Base-by-base conservation (phyloP, 2,888 invertebrate genomes). In the Nipponacmea schrenckii region DNA sequence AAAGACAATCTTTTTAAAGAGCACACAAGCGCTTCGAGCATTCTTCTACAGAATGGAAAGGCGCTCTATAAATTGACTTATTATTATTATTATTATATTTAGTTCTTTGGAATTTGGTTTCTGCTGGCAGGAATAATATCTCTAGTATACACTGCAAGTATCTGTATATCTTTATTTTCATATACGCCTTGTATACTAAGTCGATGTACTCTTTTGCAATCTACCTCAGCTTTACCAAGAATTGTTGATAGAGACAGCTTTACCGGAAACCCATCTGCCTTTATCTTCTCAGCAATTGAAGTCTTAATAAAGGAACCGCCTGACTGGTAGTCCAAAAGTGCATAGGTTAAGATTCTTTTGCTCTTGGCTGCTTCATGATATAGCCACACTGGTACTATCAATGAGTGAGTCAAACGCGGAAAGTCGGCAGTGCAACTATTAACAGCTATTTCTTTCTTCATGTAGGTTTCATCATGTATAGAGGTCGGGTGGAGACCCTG, bases 221-320 rank as follows among this genome's bases (percentile, higher is more conserved):
- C 15, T 4, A 39, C 27, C 24, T 62, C 31, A 20, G 56, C 45
- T 44, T 27, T 31, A 15, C 27, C 17, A 7, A 62, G 20, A 44
- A 68, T 68, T 27, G 68, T 68, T 26, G 62, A 62, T 15, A 68
- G 62, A 44, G 39, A 27, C 14, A 68, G 56, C 20, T 46, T 50
- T 2, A 67, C 48, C 17, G 10, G 5, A 39, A 15, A 44, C 8
- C 31, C 63, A 45, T 17, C 46, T 63, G n/a, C 24, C 15, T 45
- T 17, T 17, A 64, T 14, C 14, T 63, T 24, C 14, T 27, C 20
- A 8, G 20, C 27, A 15, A 63, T n/a, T n/a, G 27, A 63, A 27
- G n/a, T n/a, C n/a, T n/a, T n/a, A n/a, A n/a, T n/a, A n/a, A n/a
- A n/a, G n/a, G n/a, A n/a, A n/a, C 17, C 48, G n/a, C n/a, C 48